Base-by-base conservation (phyloP, 2,888 invertebrate genomes). In the Sepiola atlantica region DNA sequence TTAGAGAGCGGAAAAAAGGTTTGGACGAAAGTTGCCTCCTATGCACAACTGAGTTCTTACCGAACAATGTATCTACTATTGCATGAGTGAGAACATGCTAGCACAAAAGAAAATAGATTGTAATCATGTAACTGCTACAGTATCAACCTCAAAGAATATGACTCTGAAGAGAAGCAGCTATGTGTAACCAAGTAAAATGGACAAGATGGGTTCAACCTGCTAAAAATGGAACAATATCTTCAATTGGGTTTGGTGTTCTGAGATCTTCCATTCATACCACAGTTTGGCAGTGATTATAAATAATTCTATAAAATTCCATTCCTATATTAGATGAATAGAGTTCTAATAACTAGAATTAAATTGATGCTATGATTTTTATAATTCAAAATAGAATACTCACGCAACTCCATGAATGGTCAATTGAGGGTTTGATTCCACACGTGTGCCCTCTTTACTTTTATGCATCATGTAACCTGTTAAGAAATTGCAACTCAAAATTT, bases 341-440 rank as follows among this genome's bases (percentile, higher is more conserved):
- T 77, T 77, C 24, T 77, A n/a, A 45, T 24, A 21, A n/a, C 77
- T 77, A 0, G n/a, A 77, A 77, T 21, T 61, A 24, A 61, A 21
- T 28, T 3, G 28, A 77, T 77, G n/a, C 32, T 2, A n/a, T 77
- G 10, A 14, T 0, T n/a, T 45, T 77, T 77, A 77, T n/a, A 77
- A n/a, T 77, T n/a, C 12, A 77, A 32, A 32, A n/a, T n/a, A 35
- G 35, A n/a, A n/a, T 57, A 95, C 97, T 96, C 98, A 99, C 96
- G 99, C 99, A 94, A 99, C 98, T 28, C 99, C 99, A 95, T 99
- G 98, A 28, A 99, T 98, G 95, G 98, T 98, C 93, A 99, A 98
- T 96, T 99, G 99, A 0, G 99, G 99, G 97, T 99, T 98, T 2
- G 98, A 98, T 97, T 99, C 99, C 14, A 98, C 98, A 95, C 98